These are phyloP conservation scores for Trissolcus japonicus DNA, from an alignment of 2,888 invertebrate genomes.

Conservation along the genomic window DNA sequence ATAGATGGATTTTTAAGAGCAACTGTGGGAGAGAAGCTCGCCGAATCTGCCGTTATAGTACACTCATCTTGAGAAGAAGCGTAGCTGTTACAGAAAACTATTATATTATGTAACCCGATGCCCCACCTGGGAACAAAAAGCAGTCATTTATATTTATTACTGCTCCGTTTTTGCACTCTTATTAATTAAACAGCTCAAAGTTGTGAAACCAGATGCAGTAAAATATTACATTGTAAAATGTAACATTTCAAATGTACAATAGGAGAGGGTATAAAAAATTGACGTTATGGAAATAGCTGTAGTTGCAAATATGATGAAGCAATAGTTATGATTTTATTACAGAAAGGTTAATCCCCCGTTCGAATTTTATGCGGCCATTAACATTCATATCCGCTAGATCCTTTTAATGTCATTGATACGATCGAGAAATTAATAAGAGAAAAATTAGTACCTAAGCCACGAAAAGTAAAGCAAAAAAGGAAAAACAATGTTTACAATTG, in stretches of 20 bases:
- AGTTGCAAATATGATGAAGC: constrained; percentile 12
- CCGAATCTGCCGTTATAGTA: constrained; percentile 38
- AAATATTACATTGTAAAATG: background rate
- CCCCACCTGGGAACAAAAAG: constrained; percentile 1
- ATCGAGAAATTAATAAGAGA: background rate
- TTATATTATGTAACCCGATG: constrained; percentile 33
- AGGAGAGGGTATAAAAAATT: constrained; percentile 3
- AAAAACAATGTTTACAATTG: no score
- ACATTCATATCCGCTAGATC: constrained; percentile 29
- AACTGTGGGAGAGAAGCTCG: constrained; percentile 40
- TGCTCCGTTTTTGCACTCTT: background rate
- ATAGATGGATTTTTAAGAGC: constrained; percentile 40
- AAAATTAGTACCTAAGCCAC: background rate
- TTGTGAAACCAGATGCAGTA: no score
- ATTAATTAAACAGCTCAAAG: no score
- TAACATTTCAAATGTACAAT: background rate
- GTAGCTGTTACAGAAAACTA: constrained; percentile 34
- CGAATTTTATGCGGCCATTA: constrained; percentile 28
- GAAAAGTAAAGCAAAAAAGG: no score
- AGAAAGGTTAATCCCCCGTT: constrained; percentile 22
- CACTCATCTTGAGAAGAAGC: constrained; percentile 31
- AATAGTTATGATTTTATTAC: constrained; percentile 34
- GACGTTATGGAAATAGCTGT: constrained; percentile 7
- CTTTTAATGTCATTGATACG: constrained; percentile 24
- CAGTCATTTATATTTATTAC: background rate